phyloP scores from a whole-genome alignment of 2,888 invertebrate genomes.

The Zaprionus obscuricornis region DNA sequence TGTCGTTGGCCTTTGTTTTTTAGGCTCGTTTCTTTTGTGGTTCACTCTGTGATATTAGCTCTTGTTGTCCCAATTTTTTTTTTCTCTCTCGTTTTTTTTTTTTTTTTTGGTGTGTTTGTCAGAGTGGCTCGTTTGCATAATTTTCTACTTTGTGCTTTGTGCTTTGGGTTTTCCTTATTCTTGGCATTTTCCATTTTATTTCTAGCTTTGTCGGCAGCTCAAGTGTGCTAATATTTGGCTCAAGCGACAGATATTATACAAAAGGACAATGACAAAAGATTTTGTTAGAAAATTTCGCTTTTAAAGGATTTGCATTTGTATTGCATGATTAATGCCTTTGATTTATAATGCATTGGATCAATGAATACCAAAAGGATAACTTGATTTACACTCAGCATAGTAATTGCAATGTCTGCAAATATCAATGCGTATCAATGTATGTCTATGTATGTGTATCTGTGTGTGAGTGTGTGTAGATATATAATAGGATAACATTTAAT shows the following conservation, averaged over 20 bases:
- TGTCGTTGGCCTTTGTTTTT: slow-evolving; percentile 48
- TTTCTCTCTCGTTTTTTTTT: slow-evolving; percentile 10
- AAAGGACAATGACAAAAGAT: slow-evolving; percentile 15
- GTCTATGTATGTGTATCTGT: too few relatives aligned
- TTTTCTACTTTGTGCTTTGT: slow-evolving; percentile 47
- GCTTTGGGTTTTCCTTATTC: slow-evolving; percentile 28
- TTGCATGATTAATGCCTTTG: slow-evolving; percentile 59
- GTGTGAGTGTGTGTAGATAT: neutral
- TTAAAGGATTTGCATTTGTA: slow-evolving; percentile 32
- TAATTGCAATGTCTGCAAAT: slow-evolving; percentile 24
- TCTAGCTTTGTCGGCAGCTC: slow-evolving; percentile 44
- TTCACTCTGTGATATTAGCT: slow-evolving; percentile 30
- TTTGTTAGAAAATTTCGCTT: slow-evolving; percentile 33
- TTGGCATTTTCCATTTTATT: slow-evolving; percentile 6
- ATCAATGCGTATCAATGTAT: slow-evolving; percentile 52
- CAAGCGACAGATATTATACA: slow-evolving; percentile 13
- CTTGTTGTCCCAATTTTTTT: slow-evolving; percentile 27
- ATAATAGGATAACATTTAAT: slow-evolving; percentile 59
- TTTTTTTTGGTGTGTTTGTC: neutral
- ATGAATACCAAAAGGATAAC: slow-evolving; percentile 31
- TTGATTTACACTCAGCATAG: slow-evolving; percentile 7
- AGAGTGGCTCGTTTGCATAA: slow-evolving; percentile 66
- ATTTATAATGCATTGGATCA: slow-evolving; percentile 49
- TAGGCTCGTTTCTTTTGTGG: slow-evolving; percentile 42
- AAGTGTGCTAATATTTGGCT: slow-evolving; percentile 59